phyloP scores from a whole-genome alignment of 2,113 vertebrate genomes.

The Notarius quadriscutis region DNA sequence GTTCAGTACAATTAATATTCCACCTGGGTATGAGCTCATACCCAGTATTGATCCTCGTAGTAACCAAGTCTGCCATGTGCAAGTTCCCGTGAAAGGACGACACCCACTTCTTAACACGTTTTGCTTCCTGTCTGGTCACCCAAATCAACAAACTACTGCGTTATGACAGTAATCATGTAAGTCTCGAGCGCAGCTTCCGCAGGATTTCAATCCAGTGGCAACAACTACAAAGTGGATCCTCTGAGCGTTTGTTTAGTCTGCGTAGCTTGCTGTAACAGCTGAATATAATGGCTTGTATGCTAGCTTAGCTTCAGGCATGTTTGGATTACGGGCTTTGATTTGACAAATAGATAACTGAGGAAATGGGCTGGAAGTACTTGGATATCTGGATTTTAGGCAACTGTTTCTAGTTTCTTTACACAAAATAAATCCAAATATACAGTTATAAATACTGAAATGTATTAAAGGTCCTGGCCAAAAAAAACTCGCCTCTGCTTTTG shows the following conservation, averaged over 20 bases:
- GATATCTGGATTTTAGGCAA: neutral
- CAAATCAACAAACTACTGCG: neutral
- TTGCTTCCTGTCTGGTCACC: neutral
- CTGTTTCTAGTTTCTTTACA: neutral
- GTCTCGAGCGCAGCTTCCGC: neutral
- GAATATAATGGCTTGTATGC: neutral
- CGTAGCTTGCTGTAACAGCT: neutral
- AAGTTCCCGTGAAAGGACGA: neutral
- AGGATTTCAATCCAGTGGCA: neutral
- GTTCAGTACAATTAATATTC: neutral
- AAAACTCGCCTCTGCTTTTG: neutral
- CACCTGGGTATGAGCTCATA: neutral
- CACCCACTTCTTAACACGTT: neutral
- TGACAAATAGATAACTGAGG: neutral
- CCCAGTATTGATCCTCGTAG: too few relatives aligned
- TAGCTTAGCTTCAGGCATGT: neutral
- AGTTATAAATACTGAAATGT: constrained; percentile 34
- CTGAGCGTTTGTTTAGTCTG: constrained; percentile 18
- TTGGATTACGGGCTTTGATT: constrained; percentile 22
- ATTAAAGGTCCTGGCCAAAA: constrained; percentile 28
- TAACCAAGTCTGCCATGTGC: neutral
- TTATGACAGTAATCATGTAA: neutral
- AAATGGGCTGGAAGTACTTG: neutral
- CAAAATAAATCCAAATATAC: constrained; percentile 7
- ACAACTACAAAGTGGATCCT: neutral